These are phyloP conservation scores for Phyllopteryx taeniolatus DNA, from an alignment of 2,113 vertebrate genomes.

Conservation along the genomic window DNA sequence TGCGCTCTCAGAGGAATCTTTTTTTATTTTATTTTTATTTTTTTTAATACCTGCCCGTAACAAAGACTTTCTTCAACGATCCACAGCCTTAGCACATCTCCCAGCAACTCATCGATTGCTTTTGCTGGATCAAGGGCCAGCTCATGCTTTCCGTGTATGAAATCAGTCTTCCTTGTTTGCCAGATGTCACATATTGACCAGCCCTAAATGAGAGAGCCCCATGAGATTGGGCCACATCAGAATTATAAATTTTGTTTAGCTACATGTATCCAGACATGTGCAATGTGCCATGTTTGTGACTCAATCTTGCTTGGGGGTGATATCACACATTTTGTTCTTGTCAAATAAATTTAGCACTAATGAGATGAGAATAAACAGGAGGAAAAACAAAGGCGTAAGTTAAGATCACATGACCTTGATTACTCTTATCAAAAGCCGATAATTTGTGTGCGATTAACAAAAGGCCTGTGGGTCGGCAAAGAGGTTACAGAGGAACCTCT, in stretches of 20 bases:
- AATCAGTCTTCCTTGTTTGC: slow-evolving; percentile 41
- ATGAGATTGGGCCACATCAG: slow-evolving; percentile 13
- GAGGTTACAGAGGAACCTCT: background rate
- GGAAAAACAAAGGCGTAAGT: background rate
- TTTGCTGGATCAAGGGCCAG: slow-evolving; percentile 35
- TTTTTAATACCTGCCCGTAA: slow-evolving; percentile 1
- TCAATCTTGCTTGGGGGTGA: background rate
- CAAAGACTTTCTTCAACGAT: slow-evolving; percentile 15
- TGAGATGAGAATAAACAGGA: background rate
- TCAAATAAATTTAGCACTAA: slow-evolving; percentile 4
- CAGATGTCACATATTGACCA: slow-evolving; percentile 46
- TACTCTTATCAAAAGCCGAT: background rate
- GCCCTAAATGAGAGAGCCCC: slow-evolving; percentile 36
- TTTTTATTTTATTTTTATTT: slow-evolving; percentile 11
- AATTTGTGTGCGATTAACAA: background rate
- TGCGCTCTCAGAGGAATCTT: slow-evolving; percentile 10
- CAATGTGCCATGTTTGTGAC: background rate
- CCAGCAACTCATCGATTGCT: slow-evolving; percentile 44
- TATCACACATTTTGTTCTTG: slow-evolving; percentile 5
- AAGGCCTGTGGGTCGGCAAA: background rate
- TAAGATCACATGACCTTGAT: background rate
- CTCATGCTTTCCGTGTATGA: slow-evolving; percentile 24
- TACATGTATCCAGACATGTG: background rate
- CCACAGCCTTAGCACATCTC: slow-evolving; percentile 16
- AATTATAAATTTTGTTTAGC: slow-evolving; percentile 10